Conservation (phyloP, 2,888 invertebrate species). For the Luffia ferchaultella region DNA sequence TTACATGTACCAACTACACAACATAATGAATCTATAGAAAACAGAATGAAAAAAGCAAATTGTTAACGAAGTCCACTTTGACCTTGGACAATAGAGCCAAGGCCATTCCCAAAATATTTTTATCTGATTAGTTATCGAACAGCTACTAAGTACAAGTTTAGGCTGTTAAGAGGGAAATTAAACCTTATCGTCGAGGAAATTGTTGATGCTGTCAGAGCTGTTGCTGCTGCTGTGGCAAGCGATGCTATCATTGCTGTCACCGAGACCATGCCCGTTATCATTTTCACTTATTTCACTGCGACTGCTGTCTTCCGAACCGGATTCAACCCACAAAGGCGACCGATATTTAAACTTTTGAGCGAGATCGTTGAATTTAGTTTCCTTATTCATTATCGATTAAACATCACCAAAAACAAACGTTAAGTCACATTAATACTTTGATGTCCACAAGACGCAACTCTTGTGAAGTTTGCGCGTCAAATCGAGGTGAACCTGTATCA, state of each 20-base stretch:
- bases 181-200: conserved; percentile 56
- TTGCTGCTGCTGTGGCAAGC: conserved; percentile 27
- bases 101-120: too few species aligned
- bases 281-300: conserved; percentile 16
- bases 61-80: too few species aligned
- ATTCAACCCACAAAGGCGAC: conserved; percentile 58
- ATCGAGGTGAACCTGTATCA: conserved; percentile 19
- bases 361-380: conserved; percentile 36
- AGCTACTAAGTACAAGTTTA: too few species aligned
- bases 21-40: too few species aligned
- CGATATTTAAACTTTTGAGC: conserved; percentile 57
- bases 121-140: too few species aligned
- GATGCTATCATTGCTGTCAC: conserved; percentile 40
- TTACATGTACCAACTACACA: too few species aligned
- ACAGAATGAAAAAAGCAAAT: too few species aligned
- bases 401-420: too few species aligned
- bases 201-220: conserved; percentile 53
- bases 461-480: background rate
- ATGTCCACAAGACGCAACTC: conserved; percentile 9
- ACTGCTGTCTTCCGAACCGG: conserved; percentile 42
- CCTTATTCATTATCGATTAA: conserved; percentile 12
- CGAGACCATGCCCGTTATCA: conserved; percentile 12
- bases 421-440: too few species aligned
- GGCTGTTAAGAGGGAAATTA: too few species aligned
- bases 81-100: too few species aligned